These are phyloP conservation scores for Cactoblastis cactorum DNA, from an alignment of 2,888 invertebrate genomes.

Conservation along the genomic window DNA sequence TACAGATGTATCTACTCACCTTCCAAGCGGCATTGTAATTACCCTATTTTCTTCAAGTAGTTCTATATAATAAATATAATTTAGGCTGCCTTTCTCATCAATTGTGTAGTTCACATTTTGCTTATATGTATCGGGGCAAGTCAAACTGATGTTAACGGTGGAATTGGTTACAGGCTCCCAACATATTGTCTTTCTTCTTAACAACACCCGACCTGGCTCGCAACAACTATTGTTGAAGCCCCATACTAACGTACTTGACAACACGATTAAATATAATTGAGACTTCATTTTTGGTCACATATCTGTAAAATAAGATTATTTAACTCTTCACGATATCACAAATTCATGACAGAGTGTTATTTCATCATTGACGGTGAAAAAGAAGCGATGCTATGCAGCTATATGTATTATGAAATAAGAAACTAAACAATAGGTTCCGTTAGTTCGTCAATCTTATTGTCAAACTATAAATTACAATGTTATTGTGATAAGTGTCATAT, in stretches of 20 bases:
- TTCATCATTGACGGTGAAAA: no score
- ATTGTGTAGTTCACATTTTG: neutral
- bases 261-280: neutral
- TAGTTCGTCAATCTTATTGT: no score
- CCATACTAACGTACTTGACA: neutral
- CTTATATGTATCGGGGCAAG: conserved; percentile 21
- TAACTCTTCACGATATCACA: neutral
- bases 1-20: conserved; percentile 5
- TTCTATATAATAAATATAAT: neutral
- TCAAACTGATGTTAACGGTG: conserved; percentile 23
- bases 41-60: neutral
- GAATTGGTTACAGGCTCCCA: conserved; percentile 34
- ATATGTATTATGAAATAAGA: no score
- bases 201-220: conserved; percentile 23
- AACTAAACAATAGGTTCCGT: no score
- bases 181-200: conserved; percentile 27
- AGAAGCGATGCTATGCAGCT: no score
- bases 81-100: neutral
- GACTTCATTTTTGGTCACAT: neutral
- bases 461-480: no score
- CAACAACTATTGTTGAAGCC: conserved; percentile 28
- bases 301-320: neutral
- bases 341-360: no score
- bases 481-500: no score
- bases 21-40: neutral